Percentiles rank a stretch among this genome's conserved stretches.
Evolutionary conservation across 2,888 invertebrate species (phyloP).

Genomic region (Meganola albula): DNA sequence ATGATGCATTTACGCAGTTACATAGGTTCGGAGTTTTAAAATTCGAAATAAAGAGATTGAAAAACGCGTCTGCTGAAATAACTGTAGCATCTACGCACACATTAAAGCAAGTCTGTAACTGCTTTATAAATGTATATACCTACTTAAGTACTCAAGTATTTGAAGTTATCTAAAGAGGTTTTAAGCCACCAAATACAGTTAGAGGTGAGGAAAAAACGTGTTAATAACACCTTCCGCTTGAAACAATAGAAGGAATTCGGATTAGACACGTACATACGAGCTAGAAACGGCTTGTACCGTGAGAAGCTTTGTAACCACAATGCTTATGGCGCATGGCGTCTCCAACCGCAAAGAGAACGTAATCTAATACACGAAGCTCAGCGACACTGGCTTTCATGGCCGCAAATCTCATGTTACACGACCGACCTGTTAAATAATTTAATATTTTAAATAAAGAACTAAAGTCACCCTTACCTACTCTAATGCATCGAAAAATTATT

Average conservation of each 20-base stretch:
- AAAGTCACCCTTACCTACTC: no score
- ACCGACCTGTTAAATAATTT: constrained; percentile 27
- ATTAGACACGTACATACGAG: constrained; percentile 47
- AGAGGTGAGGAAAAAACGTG: constrained; percentile 27
- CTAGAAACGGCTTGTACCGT: constrained; percentile 50
- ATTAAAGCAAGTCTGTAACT: no score
- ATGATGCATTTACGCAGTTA: no score
- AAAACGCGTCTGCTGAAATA: constrained; percentile 7
- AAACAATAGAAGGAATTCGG: constrained; percentile 42
- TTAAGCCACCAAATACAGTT: constrained; percentile 17
- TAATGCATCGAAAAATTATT: no score
- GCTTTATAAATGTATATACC: no score
- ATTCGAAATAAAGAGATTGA: constrained; percentile 14
- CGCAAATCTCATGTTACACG: constrained; percentile 69
- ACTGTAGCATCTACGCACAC: background rate
- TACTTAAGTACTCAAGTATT: no score
- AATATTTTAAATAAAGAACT: constrained; percentile 16
- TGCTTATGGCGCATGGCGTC: constrained; percentile 67
- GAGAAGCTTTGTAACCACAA: constrained; percentile 69
- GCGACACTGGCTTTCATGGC: constrained; percentile 72
- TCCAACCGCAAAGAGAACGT: constrained; percentile 70
- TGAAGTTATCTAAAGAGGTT: constrained; percentile 14
- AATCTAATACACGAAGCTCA: constrained; percentile 76
- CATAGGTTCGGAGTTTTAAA: no score
- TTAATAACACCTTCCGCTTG: constrained; percentile 34